Evolutionary conservation across 2,113 vertebrate genomes (phyloP).

Genomic region (Brachypodius melanocephalos): DNA sequence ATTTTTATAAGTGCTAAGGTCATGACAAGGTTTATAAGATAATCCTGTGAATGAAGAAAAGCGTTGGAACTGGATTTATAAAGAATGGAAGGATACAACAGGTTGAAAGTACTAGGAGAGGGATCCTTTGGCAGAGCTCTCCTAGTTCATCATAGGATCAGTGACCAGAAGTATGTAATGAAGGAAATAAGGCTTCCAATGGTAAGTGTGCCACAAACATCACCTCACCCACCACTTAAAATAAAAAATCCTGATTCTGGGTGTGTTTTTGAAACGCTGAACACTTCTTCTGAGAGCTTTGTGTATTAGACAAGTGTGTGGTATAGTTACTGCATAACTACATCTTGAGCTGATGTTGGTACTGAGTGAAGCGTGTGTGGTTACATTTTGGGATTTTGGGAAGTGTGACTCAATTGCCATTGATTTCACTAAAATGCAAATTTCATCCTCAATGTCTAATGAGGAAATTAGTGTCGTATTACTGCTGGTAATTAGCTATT

Average conservation of each 20-base stretch:
- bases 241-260: neutral
- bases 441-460: neutral
- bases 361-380: neutral
- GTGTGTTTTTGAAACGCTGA: neutral
- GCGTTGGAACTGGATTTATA: neutral
- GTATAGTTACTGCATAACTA: neutral
- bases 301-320: neutral
- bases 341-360: neutral
- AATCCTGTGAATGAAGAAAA: neutral
- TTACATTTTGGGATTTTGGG: neutral
- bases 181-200: constrained; percentile 90
- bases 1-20: neutral
- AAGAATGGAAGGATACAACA: constrained; percentile 81
- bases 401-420: neutral
- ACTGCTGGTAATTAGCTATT: neutral
- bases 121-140: constrained; percentile 89
- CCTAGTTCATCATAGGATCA: constrained; percentile 71
- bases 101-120: constrained; percentile 81
- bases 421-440: neutral
- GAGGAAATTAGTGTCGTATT: neutral
- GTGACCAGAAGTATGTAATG: constrained; percentile 75
- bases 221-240: neutral
- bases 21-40: neutral
- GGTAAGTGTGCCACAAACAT: constrained; percentile 65
- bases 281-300: neutral